Conservation (phyloP, 2,113 vertebrate genomes). For the Corythaeola cristata region DNA sequence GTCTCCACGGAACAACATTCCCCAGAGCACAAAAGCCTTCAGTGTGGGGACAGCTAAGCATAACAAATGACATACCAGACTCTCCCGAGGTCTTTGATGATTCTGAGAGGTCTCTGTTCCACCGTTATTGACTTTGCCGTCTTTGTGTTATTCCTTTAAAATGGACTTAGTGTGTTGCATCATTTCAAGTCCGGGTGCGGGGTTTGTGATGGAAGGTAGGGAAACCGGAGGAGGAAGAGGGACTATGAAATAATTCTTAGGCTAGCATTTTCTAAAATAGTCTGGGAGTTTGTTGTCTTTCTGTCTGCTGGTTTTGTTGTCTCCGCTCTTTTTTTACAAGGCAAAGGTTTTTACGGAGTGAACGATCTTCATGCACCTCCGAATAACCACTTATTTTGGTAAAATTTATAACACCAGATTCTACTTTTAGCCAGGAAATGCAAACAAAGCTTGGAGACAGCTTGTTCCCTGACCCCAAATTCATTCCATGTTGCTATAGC, state of each 20-base stretch:
- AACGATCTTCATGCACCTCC: constrained; percentile 50
- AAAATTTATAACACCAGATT: constrained; percentile 75
- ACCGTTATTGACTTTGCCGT: constrained; percentile 22
- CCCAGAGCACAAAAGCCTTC: constrained; percentile 55
- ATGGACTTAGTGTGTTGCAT: constrained; percentile 25
- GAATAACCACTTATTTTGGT: constrained; percentile 74
- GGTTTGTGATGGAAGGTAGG: constrained; percentile 5
- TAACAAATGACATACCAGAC: constrained; percentile 51
- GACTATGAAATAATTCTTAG: constrained; percentile 23
- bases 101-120: constrained; percentile 47
- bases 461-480: constrained; percentile 82
- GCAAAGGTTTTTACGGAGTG: constrained; percentile 39
- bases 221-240: neutral
- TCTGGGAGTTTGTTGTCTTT: constrained; percentile 17
- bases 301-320: constrained; percentile 55
- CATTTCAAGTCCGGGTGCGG: constrained; percentile 21
- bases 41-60: constrained; percentile 50
- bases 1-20: constrained; percentile 39
- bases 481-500: constrained; percentile 87
- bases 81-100: constrained; percentile 22
- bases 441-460: constrained; percentile 79
- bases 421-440: constrained; percentile 79
- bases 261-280: constrained; percentile 40
- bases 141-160: constrained; percentile 56
- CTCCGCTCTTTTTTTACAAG: neutral